Evolutionary conservation across 1,140 invertebrate genomes (phyloP).

Genomic region (Leptinotarsa undecemlineata): DNA sequence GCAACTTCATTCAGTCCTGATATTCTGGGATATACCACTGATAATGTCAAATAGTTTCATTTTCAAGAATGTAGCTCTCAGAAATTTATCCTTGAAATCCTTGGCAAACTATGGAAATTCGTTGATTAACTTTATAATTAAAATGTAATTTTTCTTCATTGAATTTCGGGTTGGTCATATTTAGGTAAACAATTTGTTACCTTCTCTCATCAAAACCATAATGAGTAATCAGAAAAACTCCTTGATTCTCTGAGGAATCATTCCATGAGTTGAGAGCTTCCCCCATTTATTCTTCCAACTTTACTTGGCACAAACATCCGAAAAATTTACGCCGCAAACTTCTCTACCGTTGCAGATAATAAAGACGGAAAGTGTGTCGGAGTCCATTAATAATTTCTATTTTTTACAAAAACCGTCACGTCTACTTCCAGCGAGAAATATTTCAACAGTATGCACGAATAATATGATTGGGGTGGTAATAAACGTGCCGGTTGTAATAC

Average conservation of each 20-base stretch:
- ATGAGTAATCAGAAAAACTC: neutral
- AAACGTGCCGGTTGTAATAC: neutral
- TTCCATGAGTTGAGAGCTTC: neutral
- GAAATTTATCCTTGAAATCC: too few relatives aligned
- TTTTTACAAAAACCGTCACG: conserved; percentile 2
- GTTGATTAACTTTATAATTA: neutral
- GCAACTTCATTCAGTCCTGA: too few relatives aligned
- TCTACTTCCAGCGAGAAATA: conserved; percentile 1
- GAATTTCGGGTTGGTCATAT: neutral
- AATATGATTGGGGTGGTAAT: neutral
- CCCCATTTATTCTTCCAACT: neutral
- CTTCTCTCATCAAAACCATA: neutral
- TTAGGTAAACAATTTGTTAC: neutral
- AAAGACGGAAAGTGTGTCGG: conserved; percentile 2
- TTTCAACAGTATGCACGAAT: conserved; percentile 1
- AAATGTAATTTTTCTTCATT: neutral
- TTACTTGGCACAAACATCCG: neutral
- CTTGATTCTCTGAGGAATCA: neutral
- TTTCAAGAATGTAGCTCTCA: too few relatives aligned
- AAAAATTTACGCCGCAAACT: neutral
- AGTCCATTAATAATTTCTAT: conserved; percentile 4
- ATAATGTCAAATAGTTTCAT: too few relatives aligned
- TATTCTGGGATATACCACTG: too few relatives aligned
- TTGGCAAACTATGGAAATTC: too few relatives aligned
- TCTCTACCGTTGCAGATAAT: neutral